These are phyloP conservation scores for Cylas formicarius DNA, from an alignment of 1,140 invertebrate genomes.

Conservation along the genomic window DNA sequence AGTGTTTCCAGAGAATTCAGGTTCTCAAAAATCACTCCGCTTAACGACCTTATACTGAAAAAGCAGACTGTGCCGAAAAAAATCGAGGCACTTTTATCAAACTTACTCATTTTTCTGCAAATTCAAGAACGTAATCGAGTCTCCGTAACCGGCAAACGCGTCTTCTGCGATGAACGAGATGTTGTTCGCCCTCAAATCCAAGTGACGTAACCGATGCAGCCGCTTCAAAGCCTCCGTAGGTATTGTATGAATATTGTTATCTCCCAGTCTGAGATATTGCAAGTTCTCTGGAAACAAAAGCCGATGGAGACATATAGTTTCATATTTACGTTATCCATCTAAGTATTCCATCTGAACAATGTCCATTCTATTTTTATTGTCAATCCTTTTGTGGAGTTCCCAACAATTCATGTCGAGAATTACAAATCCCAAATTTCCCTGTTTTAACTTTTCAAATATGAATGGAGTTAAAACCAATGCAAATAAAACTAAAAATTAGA, in stretches of 20 bases:
- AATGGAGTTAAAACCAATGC: too few species aligned
- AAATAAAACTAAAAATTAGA: too few species aligned
- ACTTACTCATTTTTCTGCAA: conserved; percentile 85
- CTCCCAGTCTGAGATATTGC: conserved; percentile 78
- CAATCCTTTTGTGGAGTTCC: too few species aligned
- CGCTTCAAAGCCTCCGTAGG: conserved; percentile 72
- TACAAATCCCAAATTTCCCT: too few species aligned
- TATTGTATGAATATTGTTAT: conserved; percentile 76
- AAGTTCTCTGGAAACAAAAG: conserved; percentile 62
- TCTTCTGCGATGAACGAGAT: conserved; percentile 75
- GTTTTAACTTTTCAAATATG: too few species aligned
- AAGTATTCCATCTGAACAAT: too few species aligned
- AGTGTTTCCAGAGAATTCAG: conserved; percentile 82
- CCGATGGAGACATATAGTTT: not conserved
- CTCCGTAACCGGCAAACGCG: conserved; percentile 83
- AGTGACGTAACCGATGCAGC: conserved; percentile 74
- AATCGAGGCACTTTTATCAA: not conserved
- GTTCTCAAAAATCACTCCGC: conserved; percentile 72
- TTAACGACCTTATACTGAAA: conserved; percentile 69
- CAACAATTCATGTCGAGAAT: too few species aligned
- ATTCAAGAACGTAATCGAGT: conserved; percentile 84
- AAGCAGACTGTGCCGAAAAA: conserved; percentile 12
- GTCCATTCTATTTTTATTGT: too few species aligned
- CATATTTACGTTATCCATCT: too few species aligned
- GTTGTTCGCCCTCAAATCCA: conserved; percentile 81